Conservation (phyloP, 2,888 invertebrate species). For the Penaeus monodon region DNA sequence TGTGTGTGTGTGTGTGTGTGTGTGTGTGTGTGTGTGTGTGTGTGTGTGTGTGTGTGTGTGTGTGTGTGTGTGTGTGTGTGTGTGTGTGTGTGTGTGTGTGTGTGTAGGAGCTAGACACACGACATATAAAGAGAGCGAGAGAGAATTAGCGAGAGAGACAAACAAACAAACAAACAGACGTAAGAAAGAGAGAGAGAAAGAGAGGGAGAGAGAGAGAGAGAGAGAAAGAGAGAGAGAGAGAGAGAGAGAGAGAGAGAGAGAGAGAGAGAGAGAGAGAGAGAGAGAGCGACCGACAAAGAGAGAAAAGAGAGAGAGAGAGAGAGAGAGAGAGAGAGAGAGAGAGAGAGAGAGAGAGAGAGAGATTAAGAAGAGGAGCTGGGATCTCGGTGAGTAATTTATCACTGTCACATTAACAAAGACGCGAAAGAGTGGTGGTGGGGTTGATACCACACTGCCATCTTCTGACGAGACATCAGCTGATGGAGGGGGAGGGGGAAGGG, state of each 20-base stretch:
- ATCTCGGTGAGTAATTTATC: too few relatives aligned
- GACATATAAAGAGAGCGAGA: background rate
- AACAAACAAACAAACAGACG: background rate
- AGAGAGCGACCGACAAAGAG: background rate
- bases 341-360: slow-evolving; percentile 9
- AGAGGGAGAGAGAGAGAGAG: background rate
- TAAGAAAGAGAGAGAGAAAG: background rate
- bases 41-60: too few relatives aligned
- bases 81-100: too few relatives aligned
- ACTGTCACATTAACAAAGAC: too few relatives aligned
- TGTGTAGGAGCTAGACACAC: background rate
- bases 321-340: background rate
- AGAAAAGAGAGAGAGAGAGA: background rate
- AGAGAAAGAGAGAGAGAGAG: background rate
- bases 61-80: too few relatives aligned
- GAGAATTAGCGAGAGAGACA: background rate
- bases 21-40: too few relatives aligned
- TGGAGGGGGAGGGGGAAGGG: background rate
- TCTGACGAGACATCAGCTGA: background rate
- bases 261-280: background rate
- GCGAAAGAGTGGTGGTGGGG: too few relatives aligned
- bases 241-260: background rate
- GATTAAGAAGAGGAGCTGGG: background rate
- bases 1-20: too few relatives aligned
- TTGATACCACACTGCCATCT: too few relatives aligned